phyloP scores from a whole-genome alignment of 2,797 vertebrate genomes.

The Pantherophis alleghaniensis region DNA sequence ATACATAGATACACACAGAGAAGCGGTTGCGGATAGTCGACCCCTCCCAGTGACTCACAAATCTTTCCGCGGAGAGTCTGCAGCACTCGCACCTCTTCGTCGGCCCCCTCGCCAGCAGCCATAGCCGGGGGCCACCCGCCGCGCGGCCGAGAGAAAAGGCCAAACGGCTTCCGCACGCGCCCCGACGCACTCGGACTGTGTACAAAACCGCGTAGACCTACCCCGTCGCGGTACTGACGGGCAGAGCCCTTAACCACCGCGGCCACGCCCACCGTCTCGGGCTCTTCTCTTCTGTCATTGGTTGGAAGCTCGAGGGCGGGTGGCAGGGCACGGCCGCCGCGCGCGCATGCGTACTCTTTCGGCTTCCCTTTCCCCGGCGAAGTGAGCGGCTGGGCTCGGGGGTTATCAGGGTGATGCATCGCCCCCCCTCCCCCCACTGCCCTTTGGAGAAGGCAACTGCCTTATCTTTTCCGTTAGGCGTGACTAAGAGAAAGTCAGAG shows the following conservation, averaged over 20 bases:
- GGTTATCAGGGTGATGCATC: not conserved
- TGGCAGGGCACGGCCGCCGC: fast-evolving
- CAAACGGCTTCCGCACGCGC: slow-evolving; percentile 1
- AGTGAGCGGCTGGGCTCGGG: not conserved
- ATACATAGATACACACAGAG: too few relatives aligned
- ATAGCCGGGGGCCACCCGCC: slow-evolving; percentile 46
- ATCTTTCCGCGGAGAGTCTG: slow-evolving; percentile 95
- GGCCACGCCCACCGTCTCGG: not conserved
- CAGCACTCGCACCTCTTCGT: slow-evolving; percentile 86
- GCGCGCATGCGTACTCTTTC: not conserved
- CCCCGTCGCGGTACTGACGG: slow-evolving; percentile 37
- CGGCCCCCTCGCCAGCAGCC: slow-evolving; percentile 56
- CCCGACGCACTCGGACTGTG: not conserved
- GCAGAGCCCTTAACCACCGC: slow-evolving; percentile 29
- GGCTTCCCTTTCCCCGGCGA: not conserved
- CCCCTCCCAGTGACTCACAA: slow-evolving; percentile 80
- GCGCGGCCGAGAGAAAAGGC: slow-evolving; percentile 1
- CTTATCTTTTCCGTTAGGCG: not conserved
- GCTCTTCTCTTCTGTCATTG: not conserved
- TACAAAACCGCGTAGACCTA: slow-evolving; percentile 16
- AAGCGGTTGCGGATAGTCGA: too few relatives aligned
- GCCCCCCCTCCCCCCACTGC: not conserved
- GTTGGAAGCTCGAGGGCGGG: not conserved
- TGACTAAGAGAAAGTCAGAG: not conserved
- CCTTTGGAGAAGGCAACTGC: not conserved